Base-by-base conservation (phyloP, 2,888 invertebrate genomes). In the Podabrus alpinus region DNA sequence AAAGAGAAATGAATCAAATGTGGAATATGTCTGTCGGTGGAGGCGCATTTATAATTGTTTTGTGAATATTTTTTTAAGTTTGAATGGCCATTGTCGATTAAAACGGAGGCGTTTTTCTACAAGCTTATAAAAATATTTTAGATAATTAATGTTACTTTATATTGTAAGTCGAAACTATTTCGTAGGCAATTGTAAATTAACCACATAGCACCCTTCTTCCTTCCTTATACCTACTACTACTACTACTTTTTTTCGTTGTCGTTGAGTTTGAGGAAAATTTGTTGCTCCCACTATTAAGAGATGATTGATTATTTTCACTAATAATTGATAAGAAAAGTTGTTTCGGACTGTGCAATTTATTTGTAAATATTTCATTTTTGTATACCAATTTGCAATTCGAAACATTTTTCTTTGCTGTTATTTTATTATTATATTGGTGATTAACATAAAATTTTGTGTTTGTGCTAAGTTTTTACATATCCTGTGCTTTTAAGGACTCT, bases 401-500 rank as follows among this genome's bases (percentile, higher is more conserved):
- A 75, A 69, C 67, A 64, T 24, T 62, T 69, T 75, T 70, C 66
- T 75, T 68, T 70, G 62, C n/a, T n/a, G 45, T 45, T 45, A 45
- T 45, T 45, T 45, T 45, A 45, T 45, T 45, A 45, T 45, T 45
- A 45, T 45, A 45, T 45, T 45, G 72, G 72, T 71, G 64, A 71
- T 68, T 76, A 71, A 71, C 29, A 68, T 73, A 25, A 71, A 69
- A 19, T 64, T n/a, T n/a, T 71, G 17, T 29, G 68, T 68, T 71
- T 73, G 72, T 72, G 75, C 75, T 75, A 73, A 61, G 75, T 71
- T 77, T 45, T 74, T 62, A 74, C 74, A 77, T 77, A 77, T 77
- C 74, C 72, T 77, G 68, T 77, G 77, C 77, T 74, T 74, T 77
- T 77, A 77, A 77, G 77, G 77, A 77, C 72, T 25, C n/a, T 45